Percentiles rank a stretch among this genome's conserved stretches.
Conservation (phyloP, 2,797 vertebrate species). For the Calcarius lapponicus region DNA sequence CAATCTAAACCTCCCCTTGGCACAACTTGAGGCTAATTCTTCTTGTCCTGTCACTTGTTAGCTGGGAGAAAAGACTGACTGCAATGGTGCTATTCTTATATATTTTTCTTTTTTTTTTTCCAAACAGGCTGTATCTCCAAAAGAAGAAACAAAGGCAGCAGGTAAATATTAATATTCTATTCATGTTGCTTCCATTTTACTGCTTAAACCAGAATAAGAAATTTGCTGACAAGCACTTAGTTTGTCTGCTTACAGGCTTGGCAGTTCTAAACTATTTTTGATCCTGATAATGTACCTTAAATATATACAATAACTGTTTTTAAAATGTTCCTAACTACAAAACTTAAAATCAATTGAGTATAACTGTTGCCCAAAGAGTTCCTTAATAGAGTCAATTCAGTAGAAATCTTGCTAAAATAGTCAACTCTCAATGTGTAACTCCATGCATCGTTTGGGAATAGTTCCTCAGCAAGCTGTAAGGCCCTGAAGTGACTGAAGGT, state of each 20-base stretch:
- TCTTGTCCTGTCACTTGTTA: neutral
- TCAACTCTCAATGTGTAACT: neutral
- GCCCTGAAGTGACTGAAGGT: neutral
- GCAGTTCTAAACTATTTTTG: neutral
- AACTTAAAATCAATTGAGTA: neutral
- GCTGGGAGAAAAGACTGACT: neutral
- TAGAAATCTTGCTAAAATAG: neutral
- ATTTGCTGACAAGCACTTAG: neutral
- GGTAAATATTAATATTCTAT: constrained; percentile 75
- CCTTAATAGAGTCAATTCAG: neutral
- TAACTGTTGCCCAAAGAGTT: neutral
- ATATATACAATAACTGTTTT: neutral
- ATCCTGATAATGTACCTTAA: neutral
- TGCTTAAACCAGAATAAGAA: neutral
- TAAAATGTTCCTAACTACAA: neutral
- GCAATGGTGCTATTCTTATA: neutral
- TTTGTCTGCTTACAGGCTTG: neutral
- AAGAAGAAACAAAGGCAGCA: constrained; percentile 91
- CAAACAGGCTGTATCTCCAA: constrained; percentile 87
- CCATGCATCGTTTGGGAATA: neutral
- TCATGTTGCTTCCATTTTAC: neutral
- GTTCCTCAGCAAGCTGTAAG: neutral
- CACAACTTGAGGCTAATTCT: neutral
- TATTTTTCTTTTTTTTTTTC: neutral
- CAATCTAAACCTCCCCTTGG: neutral